These are phyloP conservation scores for Bombus cullumanus DNA, from an alignment of 1,140 invertebrate species.

Conservation along the genomic window DNA sequence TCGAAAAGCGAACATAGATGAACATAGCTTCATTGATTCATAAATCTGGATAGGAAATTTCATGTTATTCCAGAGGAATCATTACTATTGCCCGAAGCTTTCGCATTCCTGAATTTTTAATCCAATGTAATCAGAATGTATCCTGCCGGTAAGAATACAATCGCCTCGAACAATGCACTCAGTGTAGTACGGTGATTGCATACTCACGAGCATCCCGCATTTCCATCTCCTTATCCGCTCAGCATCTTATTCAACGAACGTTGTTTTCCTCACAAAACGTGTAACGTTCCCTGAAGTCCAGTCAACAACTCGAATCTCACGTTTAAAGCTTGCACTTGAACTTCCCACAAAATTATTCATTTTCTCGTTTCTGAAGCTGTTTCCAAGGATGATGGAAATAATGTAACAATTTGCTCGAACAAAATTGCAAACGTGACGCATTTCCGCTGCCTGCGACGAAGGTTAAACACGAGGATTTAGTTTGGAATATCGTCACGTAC, in stretches of 20 bases:
- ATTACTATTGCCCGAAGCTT: neutral
- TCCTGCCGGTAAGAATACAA: slow-evolving; percentile 41
- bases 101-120: slow-evolving; percentile 40
- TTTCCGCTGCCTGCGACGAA: slow-evolving; percentile 46
- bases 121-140: neutral
- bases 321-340: neutral
- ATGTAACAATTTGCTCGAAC: slow-evolving; percentile 8
- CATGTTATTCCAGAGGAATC: neutral
- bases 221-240: slow-evolving; percentile 42
- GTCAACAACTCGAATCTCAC: too few relatives aligned
- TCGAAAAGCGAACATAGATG: too few relatives aligned
- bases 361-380: neutral
- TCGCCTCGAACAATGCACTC: slow-evolving; percentile 43
- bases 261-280: neutral
- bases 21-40: neutral
- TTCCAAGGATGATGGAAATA: neutral
- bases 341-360: neutral
- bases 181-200: neutral
- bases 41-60: neutral
- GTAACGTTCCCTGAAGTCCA: too few relatives aligned
- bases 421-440: slow-evolving; percentile 31
- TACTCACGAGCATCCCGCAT: slow-evolving; percentile 20
- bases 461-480: slow-evolving; percentile 42
- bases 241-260: neutral
- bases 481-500: slow-evolving; percentile 69